A percentile compares a stretch with the other conserved stretches of the same genome.
phyloP scores from a whole-genome alignment of 2,797 vertebrate genomes.

The Knipowitschia caucasica region DNA sequence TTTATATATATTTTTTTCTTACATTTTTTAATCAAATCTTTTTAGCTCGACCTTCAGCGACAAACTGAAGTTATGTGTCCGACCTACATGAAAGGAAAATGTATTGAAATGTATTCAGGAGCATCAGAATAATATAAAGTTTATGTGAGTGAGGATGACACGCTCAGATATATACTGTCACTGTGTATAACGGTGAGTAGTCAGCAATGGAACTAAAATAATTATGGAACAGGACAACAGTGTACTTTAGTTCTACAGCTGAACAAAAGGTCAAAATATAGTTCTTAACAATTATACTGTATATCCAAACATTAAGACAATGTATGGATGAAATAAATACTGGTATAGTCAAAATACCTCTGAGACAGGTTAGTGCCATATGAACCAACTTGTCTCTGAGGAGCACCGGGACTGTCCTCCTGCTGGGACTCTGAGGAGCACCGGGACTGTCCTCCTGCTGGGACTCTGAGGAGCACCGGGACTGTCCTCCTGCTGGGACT shows the following conservation, averaged over 20 bases:
- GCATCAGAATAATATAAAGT: neutral
- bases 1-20: neutral
- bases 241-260: neutral
- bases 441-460: no score
- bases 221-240: neutral
- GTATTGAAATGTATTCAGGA: neutral
- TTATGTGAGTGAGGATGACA: neutral
- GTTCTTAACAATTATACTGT: no score
- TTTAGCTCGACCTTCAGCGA: neutral
- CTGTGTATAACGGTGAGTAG: neutral
- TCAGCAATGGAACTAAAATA: constrained; percentile 7
- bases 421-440: no score
- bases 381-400: no score
- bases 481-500: no score
- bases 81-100: neutral
- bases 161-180: neutral
- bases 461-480: no score
- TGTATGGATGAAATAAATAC: no score
- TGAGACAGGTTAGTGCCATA: no score
- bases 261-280: neutral
- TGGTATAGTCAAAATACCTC: no score
- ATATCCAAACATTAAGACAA: no score
- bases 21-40: neutral
- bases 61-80: no score
- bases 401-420: no score